Percentiles rank a stretch among this genome's conserved stretches.
These are phyloP conservation scores for Chironomus tentans DNA, from an alignment of 2,888 invertebrate genomes.

Conservation along the genomic window DNA sequence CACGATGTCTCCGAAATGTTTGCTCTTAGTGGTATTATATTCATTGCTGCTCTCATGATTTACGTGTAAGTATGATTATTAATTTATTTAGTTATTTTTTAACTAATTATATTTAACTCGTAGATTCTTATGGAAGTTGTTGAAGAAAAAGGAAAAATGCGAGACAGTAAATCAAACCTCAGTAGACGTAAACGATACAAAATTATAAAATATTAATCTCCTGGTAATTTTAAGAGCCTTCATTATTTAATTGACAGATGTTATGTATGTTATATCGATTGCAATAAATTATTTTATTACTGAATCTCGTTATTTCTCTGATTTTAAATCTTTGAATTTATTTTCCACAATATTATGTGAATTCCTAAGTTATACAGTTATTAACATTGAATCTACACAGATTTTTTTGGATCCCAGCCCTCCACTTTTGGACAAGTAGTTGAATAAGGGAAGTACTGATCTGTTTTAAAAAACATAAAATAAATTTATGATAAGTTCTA, in stretches of 20 bases:
- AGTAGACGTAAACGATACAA: background rate
- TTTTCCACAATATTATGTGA: background rate
- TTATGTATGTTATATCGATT: no score
- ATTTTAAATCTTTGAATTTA: background rate
- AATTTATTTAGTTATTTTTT: no score
- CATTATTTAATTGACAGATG: no score
- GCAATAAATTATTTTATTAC: no score
- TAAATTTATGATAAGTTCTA: no score
- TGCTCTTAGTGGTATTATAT: background rate
- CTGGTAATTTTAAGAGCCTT: no score
- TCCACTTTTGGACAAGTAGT: constrained; percentile 82
- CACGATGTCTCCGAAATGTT: constrained; percentile 6
- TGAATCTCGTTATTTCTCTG: background rate
- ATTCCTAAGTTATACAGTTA: background rate
- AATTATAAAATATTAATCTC: background rate
- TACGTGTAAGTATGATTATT: constrained; percentile 5
- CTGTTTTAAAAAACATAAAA: no score
- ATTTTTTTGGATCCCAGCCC: constrained; percentile 60
- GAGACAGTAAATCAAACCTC: background rate
- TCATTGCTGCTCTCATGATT: background rate
- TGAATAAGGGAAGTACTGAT: constrained; percentile 80
- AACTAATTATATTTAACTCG: background rate
- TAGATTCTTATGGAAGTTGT: background rate
- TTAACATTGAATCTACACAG: constrained; percentile 18
- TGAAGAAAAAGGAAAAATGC: background rate